Evolutionary conservation across 35 echinoderm and acorn worm species (phyloP).

Genomic region (Strongylocentrotus purpuratus): DNA sequence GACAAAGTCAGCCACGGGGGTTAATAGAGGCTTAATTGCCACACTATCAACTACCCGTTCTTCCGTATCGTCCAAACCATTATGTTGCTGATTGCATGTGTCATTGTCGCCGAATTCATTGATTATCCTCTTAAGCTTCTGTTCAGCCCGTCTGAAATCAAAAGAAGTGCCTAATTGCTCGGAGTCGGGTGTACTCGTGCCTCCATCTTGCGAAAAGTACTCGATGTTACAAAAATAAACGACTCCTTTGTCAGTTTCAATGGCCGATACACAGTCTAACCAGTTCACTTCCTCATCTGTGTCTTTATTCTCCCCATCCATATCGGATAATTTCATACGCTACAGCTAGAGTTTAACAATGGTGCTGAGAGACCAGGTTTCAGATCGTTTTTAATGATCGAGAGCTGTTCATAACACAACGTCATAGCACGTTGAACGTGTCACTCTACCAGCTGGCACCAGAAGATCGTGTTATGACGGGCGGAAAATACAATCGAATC

Average conservation of each 20-base stretch:
- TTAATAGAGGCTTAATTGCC: slow-evolving; percentile 9
- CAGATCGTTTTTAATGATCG: too few relatives aligned
- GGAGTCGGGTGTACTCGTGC: not conserved
- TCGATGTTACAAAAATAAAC: slow-evolving; percentile 62
- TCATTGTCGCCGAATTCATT: not conserved
- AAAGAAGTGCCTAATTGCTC: not conserved
- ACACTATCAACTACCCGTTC: not conserved
- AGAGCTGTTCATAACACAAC: too few relatives aligned
- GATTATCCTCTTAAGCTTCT: not conserved
- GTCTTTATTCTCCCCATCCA: not conserved
- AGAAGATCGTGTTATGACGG: too few relatives aligned
- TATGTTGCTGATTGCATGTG: not conserved
- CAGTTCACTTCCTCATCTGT: slow-evolving; percentile 64
- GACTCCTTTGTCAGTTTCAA: slow-evolving; percentile 56
- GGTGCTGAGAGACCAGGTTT: too few relatives aligned
- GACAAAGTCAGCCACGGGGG: slow-evolving; percentile 29
- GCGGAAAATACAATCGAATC: too few relatives aligned
- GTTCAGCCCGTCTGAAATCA: not conserved
- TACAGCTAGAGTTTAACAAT: not conserved
- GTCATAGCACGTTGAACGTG: too few relatives aligned
- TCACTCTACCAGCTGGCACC: too few relatives aligned
- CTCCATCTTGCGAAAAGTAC: not conserved
- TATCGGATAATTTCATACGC: not conserved
- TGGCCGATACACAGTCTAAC: slow-evolving; percentile 73
- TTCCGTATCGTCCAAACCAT: not conserved